phyloP scores from a whole-genome alignment of 2,113 vertebrate genomes.

The Ancistrus triradiatus region DNA sequence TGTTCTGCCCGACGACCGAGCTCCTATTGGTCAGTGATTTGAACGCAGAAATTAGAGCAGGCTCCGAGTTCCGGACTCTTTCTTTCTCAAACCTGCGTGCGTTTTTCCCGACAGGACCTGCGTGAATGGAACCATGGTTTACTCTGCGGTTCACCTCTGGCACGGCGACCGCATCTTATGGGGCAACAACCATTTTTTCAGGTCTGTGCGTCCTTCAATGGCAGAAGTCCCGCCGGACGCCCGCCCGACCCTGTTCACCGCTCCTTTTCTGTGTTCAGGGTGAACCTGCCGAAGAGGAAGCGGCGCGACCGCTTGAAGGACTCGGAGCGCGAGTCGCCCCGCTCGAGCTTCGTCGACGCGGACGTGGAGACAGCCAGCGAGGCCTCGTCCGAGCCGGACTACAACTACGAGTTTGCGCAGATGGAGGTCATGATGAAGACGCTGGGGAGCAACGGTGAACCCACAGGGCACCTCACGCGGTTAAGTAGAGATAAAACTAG shows the following conservation, averaged over 20 bases:
- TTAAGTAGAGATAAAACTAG: no score
- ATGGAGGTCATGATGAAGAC: slow-evolving; percentile 99
- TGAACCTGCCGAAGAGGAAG: slow-evolving; percentile 92
- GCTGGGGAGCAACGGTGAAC: slow-evolving; percentile 89
- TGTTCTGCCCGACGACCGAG: no score
- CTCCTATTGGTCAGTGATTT: no score
- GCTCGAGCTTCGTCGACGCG: slow-evolving; percentile 72
- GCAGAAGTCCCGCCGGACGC: no score
- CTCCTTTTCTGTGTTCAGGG: slow-evolving; percentile 61
- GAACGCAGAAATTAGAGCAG: no score
- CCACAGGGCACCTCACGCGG: no score
- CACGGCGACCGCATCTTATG: slow-evolving; percentile 95
- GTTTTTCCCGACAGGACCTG: slow-evolving; percentile 76
- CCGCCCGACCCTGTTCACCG: neutral
- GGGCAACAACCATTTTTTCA: slow-evolving; percentile 99
- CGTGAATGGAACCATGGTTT: slow-evolving; percentile 85
- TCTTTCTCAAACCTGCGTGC: no score
- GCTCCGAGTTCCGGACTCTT: no score
- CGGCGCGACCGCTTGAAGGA: slow-evolving; percentile 90
- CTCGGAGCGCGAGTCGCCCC: slow-evolving; percentile 77
- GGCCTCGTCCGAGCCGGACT: slow-evolving; percentile 96
- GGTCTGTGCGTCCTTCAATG: slow-evolving; percentile 63
- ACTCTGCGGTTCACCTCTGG: slow-evolving; percentile 83
- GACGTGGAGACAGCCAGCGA: slow-evolving; percentile 93
- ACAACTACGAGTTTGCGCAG: slow-evolving; percentile 97